Evolutionary conservation across 2,113 vertebrate genomes (phyloP).

Genomic region (Mirza zaza): DNA sequence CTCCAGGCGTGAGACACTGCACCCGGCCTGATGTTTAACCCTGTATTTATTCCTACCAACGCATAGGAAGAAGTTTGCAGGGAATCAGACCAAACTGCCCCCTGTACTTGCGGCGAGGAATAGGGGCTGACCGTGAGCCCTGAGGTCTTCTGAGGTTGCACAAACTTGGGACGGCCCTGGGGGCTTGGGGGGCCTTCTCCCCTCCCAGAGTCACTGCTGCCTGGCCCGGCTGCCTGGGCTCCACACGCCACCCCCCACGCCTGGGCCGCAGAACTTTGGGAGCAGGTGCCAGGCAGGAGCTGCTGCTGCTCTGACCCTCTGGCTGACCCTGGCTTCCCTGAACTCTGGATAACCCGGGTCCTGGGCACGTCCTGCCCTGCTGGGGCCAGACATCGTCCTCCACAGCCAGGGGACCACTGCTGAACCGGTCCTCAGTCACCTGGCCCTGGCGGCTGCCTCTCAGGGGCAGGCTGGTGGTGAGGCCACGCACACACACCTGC

Average conservation of each 20-base stretch:
- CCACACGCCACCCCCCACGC: too few species aligned
- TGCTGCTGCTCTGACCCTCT: neutral
- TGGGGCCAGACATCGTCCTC: neutral
- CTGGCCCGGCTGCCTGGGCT: too few species aligned
- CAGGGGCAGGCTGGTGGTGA: too few species aligned
- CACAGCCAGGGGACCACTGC: neutral
- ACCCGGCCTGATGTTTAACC: neutral
- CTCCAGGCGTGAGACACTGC: too few species aligned
- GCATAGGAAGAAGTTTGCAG: neutral
- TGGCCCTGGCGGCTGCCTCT: neutral
- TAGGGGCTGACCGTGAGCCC: neutral
- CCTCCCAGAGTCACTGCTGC: too few species aligned
- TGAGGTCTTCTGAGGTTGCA: neutral
- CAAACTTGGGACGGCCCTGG: neutral
- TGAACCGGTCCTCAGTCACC: neutral
- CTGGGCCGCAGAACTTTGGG: too few species aligned
- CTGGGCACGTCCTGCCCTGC: neutral
- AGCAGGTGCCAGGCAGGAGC: neutral
- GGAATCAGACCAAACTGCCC: fast-evolving
- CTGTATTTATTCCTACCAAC: neutral
- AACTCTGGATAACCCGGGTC: neutral
- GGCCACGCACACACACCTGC: neutral
- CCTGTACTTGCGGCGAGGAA: neutral
- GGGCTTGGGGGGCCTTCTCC: neutral
- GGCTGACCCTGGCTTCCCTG: neutral